phyloP scores from a whole-genome alignment of 2,888 invertebrate genomes.

The Patella pellucida region DNA sequence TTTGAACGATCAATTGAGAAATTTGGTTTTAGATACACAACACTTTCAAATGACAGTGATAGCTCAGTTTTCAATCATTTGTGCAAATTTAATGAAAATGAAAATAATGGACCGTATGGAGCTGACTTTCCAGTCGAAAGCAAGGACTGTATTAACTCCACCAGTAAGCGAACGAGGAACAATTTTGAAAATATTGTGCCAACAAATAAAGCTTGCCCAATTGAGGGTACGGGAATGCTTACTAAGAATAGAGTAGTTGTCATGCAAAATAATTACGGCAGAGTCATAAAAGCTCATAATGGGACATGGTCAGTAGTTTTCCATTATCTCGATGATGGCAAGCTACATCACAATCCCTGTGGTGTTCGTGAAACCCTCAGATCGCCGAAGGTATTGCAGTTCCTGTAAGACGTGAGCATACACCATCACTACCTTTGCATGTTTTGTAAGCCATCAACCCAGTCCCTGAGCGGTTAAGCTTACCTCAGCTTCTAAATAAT shows the following conservation, averaged over 20 bases:
- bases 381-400: background rate
- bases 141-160: background rate
- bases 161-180: background rate
- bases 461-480: background rate
- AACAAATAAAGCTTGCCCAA: background rate
- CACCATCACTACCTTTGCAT: background rate
- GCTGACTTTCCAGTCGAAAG: background rate
- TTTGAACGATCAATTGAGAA: constrained; percentile 4
- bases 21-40: background rate
- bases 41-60: constrained; percentile 5
- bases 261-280: constrained; percentile 13
- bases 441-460: background rate
- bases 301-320: background rate
- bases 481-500: background rate
- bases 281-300: constrained; percentile 7
- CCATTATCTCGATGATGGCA: background rate
- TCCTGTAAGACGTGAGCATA: background rate
- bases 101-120: background rate
- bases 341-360: background rate
- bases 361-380: too few species aligned
- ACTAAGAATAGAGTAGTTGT: background rate
- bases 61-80: constrained; percentile 1
- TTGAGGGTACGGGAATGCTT: constrained; percentile 4
- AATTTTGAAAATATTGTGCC: background rate
- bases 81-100: background rate